Evolutionary conservation across 2,113 vertebrate genomes (phyloP).

Genomic region (Anthoscopus minutus): DNA sequence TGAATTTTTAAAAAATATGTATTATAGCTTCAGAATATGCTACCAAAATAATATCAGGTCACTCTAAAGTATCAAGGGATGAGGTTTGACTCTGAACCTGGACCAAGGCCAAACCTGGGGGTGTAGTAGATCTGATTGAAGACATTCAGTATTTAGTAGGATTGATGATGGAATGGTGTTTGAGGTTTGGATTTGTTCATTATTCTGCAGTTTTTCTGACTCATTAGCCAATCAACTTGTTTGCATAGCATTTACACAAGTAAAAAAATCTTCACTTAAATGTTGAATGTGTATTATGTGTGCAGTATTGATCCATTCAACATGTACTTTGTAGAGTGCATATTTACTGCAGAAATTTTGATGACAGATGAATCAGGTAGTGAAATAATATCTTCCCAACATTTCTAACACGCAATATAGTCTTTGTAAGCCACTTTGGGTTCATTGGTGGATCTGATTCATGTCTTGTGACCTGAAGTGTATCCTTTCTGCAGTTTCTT

Average conservation of each 20-base stretch:
- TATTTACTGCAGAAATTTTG: background rate
- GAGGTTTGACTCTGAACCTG: background rate
- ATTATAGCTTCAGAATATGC: background rate
- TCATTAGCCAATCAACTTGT: background rate
- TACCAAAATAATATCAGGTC: background rate
- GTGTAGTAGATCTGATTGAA: background rate
- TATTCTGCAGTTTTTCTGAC: background rate
- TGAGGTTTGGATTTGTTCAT: background rate
- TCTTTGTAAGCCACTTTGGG: background rate
- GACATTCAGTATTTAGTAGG: background rate
- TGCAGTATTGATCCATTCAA: background rate
- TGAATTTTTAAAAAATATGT: fast-evolving
- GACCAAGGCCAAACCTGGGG: background rate
- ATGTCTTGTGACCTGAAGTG: background rate
- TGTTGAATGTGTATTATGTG: background rate
- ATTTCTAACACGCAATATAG: background rate
- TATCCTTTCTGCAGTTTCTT: background rate
- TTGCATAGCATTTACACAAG: background rate
- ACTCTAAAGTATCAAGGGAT: background rate
- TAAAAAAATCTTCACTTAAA: background rate
- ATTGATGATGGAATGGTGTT: background rate
- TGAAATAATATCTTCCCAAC: background rate
- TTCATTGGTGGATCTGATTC: background rate
- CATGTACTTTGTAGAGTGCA: background rate
- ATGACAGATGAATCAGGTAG: background rate